phyloP scores from a whole-genome alignment of 2,888 invertebrate species.

The Schizaphis graminum region DNA sequence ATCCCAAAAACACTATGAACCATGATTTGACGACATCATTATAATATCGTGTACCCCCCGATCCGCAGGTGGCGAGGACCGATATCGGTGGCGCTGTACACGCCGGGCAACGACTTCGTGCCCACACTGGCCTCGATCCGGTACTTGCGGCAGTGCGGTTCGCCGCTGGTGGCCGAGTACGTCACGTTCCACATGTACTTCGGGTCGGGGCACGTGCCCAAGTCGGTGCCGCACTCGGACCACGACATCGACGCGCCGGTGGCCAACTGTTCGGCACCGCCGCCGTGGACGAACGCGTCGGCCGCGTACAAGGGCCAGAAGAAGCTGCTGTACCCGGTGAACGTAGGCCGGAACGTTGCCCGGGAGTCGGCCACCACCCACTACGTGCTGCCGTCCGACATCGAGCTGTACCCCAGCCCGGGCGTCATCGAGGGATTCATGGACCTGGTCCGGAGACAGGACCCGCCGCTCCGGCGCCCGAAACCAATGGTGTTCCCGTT shows the following conservation, averaged over 20 bases:
- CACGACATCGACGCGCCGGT: constrained; percentile 78
- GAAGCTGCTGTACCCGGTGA: constrained; percentile 88
- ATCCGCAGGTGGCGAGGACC: constrained; percentile 86
- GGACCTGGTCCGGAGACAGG: constrained; percentile 84
- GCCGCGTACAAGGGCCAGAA: constrained; percentile 81
- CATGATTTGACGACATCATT: too few relatives aligned
- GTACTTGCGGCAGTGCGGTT: constrained; percentile 83
- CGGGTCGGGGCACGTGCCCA: constrained; percentile 87
- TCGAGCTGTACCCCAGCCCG: constrained; percentile 91
- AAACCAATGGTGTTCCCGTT: constrained; percentile 85
- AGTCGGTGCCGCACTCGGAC: constrained; percentile 69
- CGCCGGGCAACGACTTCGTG: constrained; percentile 86
- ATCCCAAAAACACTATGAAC: neutral
- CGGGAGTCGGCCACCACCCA: constrained; percentile 86
- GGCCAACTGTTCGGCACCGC: constrained; percentile 79
- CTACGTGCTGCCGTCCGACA: constrained; percentile 88
- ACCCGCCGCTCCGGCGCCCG: constrained; percentile 76
- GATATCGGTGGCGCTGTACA: constrained; percentile 87
- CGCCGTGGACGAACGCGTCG: constrained; percentile 80
- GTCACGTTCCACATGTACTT: constrained; percentile 93
- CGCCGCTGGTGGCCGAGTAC: constrained; percentile 80
- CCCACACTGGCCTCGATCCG: constrained; percentile 85
- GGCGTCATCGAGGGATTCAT: constrained; percentile 85
- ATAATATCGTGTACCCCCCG: neutral
- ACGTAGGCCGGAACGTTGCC: constrained; percentile 91